Base-by-base conservation (phyloP, 2,797 vertebrate species). In the Cheirogaleus major region DNA sequence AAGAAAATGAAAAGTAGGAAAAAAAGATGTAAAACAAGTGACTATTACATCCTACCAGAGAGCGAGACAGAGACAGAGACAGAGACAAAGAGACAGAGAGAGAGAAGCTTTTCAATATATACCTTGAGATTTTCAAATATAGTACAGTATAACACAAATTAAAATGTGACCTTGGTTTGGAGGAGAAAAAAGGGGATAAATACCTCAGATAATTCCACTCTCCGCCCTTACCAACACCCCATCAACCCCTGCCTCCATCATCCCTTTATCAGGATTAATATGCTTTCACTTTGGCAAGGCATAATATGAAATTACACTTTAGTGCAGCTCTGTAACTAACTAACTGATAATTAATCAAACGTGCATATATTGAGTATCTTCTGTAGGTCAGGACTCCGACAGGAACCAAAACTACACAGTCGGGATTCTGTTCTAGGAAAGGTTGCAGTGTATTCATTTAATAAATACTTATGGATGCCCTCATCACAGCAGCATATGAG, bases 341-440 rank as follows among this genome's bases (percentile, higher is more conserved):
- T 78, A 45, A 11, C 17, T 67, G 91, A 50, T 84, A 90, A 65
- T 63, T 95, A 69, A 59, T 55, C 32, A 83, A 79, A 72, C 5
- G 23, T 70, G 5, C 17, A 57, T 45, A n/a, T 73, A 25, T 5
- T 55, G 35, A 84, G 5, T 7, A 90, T 57, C 27, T 89, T 90
- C 50, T 27, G 20, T 30, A 55, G 9, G 32, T 2, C 11, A 50
- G n/a, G 27, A 69, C 15, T 78, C n/a, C 22, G 1, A 10, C 43
- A 63, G 22, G 32, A 88, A 48, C 4, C 41, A 88, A 73, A 91
- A 30, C 23, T 65, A 57, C 4, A 61, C 17, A 59, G 35, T 35
- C 14, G 22, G 43, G 10, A 7, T 70, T 43, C 2, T 32, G 0
- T 35, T 82, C 17, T 61, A 87, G 65, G 38, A 93, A 65, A 76